Base-by-base conservation (phyloP, 2,888 invertebrate species). In the Argyresthia goedartella region DNA sequence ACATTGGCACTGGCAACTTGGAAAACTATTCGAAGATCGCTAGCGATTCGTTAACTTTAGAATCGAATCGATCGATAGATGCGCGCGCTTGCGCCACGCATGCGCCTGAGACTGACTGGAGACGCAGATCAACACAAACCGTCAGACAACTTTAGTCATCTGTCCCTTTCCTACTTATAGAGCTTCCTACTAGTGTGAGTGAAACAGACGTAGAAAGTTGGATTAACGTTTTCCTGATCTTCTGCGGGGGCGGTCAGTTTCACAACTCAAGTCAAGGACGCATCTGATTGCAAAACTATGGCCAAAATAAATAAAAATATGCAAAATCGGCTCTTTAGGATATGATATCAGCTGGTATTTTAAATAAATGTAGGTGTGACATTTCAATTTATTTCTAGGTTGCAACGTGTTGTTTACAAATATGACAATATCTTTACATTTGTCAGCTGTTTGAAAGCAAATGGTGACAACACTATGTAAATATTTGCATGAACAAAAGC, bases 51-150 rank as follows among this genome's bases (percentile, higher is more conserved):
- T 65, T 67, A 68, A 64, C 73, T 68, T 56, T 62, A 69, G 69
- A 63, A 58, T 65, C 64, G 65, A 68, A 65, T 57, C 61, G n/a
- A 35, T 35, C 14, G 48, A 10, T 36, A n/a, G 47, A 33, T 34
- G 59, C 65, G 67, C 73, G 69, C 64, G 64, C 73, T 68, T 74
- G 78, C 73, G 69, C 79, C 80, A 78, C 59, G 67, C 80, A 81
- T 81, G 81, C 72, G 62, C 64, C 65, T 65, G 76, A 85, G 85
- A 85, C 85, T 84, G 77, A 62, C 73, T 71, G 84, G 84, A 84
- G 84, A 72, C 82, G 61, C 55, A 57, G 56, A 57, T 25, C 57
- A 56, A 60, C 58, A 60, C 62, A 55, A 63, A 66, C 66, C 73
- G 71, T 76, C 69, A 71, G 65, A 71, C 71, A 73, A 67, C 70